These are phyloP conservation scores for Campylorhamphus procurvoides DNA, from an alignment of 2,113 vertebrate genomes.

Conservation along the genomic window DNA sequence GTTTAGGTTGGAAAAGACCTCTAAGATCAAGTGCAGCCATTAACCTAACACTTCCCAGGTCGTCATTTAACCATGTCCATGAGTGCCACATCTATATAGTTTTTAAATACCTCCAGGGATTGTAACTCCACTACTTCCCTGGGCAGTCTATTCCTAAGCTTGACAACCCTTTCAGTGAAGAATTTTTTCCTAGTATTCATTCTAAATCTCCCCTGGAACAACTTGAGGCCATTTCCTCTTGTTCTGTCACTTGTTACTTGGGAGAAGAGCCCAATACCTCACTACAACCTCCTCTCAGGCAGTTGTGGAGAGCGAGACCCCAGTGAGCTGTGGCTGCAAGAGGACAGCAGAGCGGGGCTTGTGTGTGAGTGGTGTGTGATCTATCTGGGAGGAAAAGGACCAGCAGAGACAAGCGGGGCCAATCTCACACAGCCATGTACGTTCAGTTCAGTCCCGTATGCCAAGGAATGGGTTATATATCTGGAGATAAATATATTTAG, in stretches of 20 bases:
- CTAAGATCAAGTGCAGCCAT: not conserved
- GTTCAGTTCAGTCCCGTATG: not conserved
- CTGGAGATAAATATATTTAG: not conserved
- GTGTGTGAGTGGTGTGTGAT: not conserved
- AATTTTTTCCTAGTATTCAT: not conserved
- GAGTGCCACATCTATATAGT: not conserved
- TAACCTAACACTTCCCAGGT: not conserved
- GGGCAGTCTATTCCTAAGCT: not conserved
- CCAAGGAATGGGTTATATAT: not conserved
- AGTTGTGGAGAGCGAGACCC: not conserved
- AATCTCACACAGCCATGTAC: rapidly evolving
- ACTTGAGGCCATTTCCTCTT: not conserved
- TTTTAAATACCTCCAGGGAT: not conserved
- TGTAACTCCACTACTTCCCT: not conserved
- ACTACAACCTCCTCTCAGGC: not conserved
- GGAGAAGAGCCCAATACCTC: not conserved
- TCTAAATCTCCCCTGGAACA: not conserved
- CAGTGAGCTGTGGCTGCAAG: not conserved
- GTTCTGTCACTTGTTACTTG: not conserved
- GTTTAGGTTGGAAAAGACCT: not conserved
- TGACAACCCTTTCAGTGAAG: not conserved
- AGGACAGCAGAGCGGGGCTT: not conserved
- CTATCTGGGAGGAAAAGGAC: not conserved
- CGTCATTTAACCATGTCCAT: not conserved
- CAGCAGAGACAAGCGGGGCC: not conserved